Base-by-base conservation (phyloP, 2,888 invertebrate species). In the Drosophila ustulata region DNA sequence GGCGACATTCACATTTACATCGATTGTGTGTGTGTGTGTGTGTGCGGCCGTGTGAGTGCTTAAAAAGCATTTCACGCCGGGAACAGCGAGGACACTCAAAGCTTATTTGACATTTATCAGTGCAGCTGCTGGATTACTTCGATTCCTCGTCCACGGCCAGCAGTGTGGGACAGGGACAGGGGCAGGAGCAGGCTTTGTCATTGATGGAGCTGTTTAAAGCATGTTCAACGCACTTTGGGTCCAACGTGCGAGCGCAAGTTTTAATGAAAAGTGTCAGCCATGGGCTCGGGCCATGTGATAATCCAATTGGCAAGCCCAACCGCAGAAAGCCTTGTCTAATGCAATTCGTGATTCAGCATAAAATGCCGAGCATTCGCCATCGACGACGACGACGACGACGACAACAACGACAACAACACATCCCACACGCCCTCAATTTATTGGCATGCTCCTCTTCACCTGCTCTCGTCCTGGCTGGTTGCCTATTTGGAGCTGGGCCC, bases 261-360 rank as follows among this genome's bases (percentile, higher is more conserved):
- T 68, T 83, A 83, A 83, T 85, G 75, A 82, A 79, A 75, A 85
- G 67, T 75, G 80, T 75, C 82, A 59, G 58, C 28, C 39, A 58
- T 26, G 23, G 49, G 52, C 50, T 46, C 43, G 25, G 55, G 46
- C 64, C 37, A 81, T 78, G 78, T 82, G 86, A 71, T 86, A 83
- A 83, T 86, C 82, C 86, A 83, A 84, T 83, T 80, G 82, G 78
- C 78, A 70, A 46, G 49, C 62, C 57, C 49, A 32, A 51, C 66
- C 68, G 41, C 63, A 6, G 49, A 58, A 57, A 53, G 78, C 69
- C 69, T 73, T 58, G 71, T 75, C 80, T 87, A 86, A 86, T 86
- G 85, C 80, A 85, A 82, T 85, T 87, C 87, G 87, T 86, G 85
- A 87, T 87, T 86, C 85, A 87, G 85, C 85, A 86, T 86, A 86